Base-by-base conservation (phyloP, 2,797 vertebrate species). In the Pseudochaenichthys georgianus region DNA sequence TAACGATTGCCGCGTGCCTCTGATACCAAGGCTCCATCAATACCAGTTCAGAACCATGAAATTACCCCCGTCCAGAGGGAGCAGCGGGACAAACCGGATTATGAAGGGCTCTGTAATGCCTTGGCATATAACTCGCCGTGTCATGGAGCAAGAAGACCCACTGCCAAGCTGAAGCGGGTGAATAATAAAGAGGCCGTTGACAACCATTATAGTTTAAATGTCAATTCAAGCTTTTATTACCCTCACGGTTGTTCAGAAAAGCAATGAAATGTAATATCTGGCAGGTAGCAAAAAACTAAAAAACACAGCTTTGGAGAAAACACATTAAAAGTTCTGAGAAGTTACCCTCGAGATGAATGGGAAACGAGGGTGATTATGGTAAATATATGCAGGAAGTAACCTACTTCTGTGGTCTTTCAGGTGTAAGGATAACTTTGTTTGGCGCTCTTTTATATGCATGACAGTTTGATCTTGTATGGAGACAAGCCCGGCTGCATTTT, bases 11-110 rank as follows among this genome's bases (percentile, higher is more conserved):
- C 70, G 88, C 83, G 89, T 91, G 91, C 90, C 86, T 89, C 85
- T 92, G 92, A 94, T 94, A 89, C 91, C 88, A 88, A 88, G 89
- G 74, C 89, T 91, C 92, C 91, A 95, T 95, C 92, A 92, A 93
- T 95, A 93, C 89, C 87, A 90, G 90, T 93, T 94, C 88, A 93
- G 87, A 81, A 94, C 84, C 94, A 94, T 94, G 93, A 95, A 95
- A 95, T 95, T 93, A 93, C 92, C 87, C 89, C 83, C 66, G 87
- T 91, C 93, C 89, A 77, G 80, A 88, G 93, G 91, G 94, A 94
- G 82, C 83, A 68, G 84, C 64, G 78, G 92, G 94, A 94, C 93
- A 94, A 93, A 92, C 91, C 82, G 87, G 91, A 94, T 95, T 95
- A 94, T 91, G 89, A 87, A 84, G 87, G 82, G 77, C 83, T 90